Evolutionary conservation across 2,113 vertebrate genomes (phyloP).

Genomic region (Semnornis frantzii): DNA sequence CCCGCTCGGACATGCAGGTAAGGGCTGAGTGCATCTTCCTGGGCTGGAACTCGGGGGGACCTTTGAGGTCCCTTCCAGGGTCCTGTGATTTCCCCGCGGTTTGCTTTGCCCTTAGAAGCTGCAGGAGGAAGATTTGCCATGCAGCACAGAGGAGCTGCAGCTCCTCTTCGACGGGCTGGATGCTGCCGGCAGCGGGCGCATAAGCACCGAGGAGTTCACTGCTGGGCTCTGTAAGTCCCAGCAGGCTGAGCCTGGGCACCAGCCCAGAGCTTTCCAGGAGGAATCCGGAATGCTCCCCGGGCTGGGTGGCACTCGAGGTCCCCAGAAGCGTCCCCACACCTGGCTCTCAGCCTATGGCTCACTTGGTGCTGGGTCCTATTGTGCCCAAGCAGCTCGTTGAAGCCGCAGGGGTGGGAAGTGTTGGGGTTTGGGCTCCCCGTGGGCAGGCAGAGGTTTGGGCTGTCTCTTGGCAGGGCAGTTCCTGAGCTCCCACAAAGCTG

Average conservation of each 20-base stretch:
- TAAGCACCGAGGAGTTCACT: conserved; percentile 69
- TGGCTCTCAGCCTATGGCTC: background rate
- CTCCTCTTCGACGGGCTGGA: conserved; percentile 77
- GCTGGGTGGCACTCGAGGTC: background rate
- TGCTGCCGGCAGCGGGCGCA: conserved; percentile 5
- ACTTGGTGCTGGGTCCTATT: fast-evolving
- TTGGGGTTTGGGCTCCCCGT: fast-evolving
- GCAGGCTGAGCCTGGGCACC: fast-evolving
- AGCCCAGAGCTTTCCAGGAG: fast-evolving
- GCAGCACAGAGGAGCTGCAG: conserved; percentile 61
- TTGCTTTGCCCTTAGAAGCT: conserved; percentile 51
- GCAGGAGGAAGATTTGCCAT: conserved; percentile 40
- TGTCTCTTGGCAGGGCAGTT: conserved; percentile 40
- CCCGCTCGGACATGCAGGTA: conserved; percentile 72
- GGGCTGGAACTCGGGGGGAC: background rate
- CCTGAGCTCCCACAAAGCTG: conserved; percentile 28
- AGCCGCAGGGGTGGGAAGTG: fast-evolving
- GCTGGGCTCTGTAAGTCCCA: conserved; percentile 71
- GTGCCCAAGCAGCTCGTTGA: fast-evolving
- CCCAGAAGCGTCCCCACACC: fast-evolving
- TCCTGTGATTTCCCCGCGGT: background rate
- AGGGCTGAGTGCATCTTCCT: background rate
- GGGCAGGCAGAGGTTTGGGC: background rate
- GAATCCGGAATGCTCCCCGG: background rate
- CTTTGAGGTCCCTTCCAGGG: too few species aligned